These are phyloP conservation scores for Danio choprae DNA, from an alignment of 2,797 vertebrate genomes.

Conservation along the genomic window DNA sequence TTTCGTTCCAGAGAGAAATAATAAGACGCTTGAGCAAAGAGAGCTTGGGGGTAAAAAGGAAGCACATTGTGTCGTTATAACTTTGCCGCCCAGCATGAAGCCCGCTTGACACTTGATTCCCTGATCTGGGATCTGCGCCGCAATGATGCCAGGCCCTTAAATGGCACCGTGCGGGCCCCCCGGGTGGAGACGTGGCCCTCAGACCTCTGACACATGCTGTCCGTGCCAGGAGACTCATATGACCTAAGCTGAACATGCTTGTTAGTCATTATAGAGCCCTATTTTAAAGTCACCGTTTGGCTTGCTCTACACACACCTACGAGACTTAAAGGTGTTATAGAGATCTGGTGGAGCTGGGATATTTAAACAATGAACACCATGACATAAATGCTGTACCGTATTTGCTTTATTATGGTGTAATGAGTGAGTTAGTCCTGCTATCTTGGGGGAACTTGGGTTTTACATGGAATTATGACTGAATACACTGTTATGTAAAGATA, in stretches of 20 bases:
- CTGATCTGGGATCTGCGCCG: conserved; percentile 56
- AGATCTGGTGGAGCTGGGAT: not conserved
- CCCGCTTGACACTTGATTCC: conserved; percentile 57
- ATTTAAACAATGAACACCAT: conserved; percentile 25
- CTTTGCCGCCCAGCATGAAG: conserved; percentile 56
- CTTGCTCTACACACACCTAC: conserved; percentile 33
- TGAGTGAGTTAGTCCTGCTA: conserved; percentile 31
- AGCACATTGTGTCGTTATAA: conserved; percentile 60
- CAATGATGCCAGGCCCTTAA: conserved; percentile 55
- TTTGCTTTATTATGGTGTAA: conserved; percentile 31
- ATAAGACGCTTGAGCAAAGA: conserved; percentile 60
- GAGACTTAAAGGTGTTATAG: not conserved
- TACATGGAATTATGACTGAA: conserved; percentile 34
- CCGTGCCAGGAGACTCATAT: conserved; percentile 42
- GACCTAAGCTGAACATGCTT: conserved; percentile 49
- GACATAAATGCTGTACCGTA: conserved; percentile 11
- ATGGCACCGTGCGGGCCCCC: conserved; percentile 53
- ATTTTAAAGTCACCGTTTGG: conserved; percentile 45
- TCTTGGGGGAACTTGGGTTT: conserved; percentile 21
- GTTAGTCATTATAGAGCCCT: conserved; percentile 54
- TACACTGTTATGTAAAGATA: not conserved
- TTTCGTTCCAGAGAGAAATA: conserved; percentile 59
- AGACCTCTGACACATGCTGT: conserved; percentile 49
- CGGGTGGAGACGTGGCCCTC: conserved; percentile 26
- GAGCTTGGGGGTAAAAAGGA: conserved; percentile 57